Base-by-base conservation (phyloP, 2,797 vertebrate species). In the Protosalanx chinensis region DNA sequence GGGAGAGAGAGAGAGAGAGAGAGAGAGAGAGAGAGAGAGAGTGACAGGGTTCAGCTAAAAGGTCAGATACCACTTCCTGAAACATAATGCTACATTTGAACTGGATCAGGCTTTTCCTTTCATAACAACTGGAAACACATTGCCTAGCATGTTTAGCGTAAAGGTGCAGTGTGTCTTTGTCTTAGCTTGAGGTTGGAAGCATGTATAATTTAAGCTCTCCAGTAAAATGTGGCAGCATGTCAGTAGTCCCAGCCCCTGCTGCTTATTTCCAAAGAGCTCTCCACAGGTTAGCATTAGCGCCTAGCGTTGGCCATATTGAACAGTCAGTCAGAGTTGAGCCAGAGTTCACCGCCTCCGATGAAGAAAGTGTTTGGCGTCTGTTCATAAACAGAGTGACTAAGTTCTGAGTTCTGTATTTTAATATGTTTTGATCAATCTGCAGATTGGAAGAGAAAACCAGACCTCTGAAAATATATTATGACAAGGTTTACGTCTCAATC, bases 1-100 rank as follows among this genome's bases (percentile, higher is more conserved):
- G 37, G 61, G 72, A 56, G 33, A 41, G 70, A 67, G 68, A 76
- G 60, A 53, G 27, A 27, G 41, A 78, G 71, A 71, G 32, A 77
- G 33, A n/a, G 72, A 56, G 68, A 57, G 74, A 63, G 46, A 65
- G 67, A 62, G 76, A 62, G 62, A 66, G 33, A 30, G 72, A 71
- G 18, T 18, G 33, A 16, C 63, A 4, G 18, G 37, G 7, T 64
- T 35, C 62, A n/a, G n/a, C 33, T 20, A 35, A 64, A 5, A 27
- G 20, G 63, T 41, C 37, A 12, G 41, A 46, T 12, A 46, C 7
- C 41, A 46, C 41, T 37, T 37, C 41, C 41, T 12, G 41, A 46
- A 46, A 41, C 12, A 8, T 3, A 8, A 46, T 12, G 13, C 37
- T 46, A 46, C 41, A 46, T 46, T 46, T 46, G 8, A 46, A 46